Conservation (phyloP, 2,797 vertebrate species). For the Jordanella pulchra region DNA sequence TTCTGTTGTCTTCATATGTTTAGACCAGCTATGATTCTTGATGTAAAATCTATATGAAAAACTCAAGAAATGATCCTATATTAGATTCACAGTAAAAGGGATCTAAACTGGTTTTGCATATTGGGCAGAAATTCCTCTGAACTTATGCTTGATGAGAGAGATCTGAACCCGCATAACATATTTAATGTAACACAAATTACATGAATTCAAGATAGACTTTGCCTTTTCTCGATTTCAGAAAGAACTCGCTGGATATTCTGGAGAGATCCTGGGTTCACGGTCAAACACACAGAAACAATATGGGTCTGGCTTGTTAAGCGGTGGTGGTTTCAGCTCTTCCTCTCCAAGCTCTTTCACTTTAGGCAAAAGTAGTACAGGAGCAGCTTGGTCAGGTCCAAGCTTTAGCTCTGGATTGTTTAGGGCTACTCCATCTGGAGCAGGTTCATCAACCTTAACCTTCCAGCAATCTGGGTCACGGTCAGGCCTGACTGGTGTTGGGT, state of each 20-base stretch:
- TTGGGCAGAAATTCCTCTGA: not conserved
- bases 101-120: conserved; percentile 7
- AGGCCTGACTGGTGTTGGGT: not conserved
- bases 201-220: too few species aligned
- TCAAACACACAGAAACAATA: accelerated
- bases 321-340: conserved; percentile 34
- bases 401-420: conserved; percentile 19
- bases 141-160: not conserved
- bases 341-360: not conserved
- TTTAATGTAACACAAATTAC: not conserved
- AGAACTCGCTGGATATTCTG: not conserved
- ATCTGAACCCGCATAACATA: not conserved
- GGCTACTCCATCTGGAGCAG: conserved; percentile 2
- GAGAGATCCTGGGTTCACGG: not conserved
- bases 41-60: conserved; percentile 13
- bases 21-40: not conserved
- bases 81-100: conserved; percentile 35
- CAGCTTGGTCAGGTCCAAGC: not conserved
- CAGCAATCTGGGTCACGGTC: not conserved
- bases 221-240: conserved; percentile 39
- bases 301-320: not conserved
- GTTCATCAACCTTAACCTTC: conserved; percentile 13
- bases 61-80: conserved; percentile 25
- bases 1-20: not conserved
- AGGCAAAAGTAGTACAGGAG: conserved; percentile 11